These are phyloP conservation scores for Ceuthmochares aereus DNA, from an alignment of 2,113 vertebrate species.

Conservation along the genomic window DNA sequence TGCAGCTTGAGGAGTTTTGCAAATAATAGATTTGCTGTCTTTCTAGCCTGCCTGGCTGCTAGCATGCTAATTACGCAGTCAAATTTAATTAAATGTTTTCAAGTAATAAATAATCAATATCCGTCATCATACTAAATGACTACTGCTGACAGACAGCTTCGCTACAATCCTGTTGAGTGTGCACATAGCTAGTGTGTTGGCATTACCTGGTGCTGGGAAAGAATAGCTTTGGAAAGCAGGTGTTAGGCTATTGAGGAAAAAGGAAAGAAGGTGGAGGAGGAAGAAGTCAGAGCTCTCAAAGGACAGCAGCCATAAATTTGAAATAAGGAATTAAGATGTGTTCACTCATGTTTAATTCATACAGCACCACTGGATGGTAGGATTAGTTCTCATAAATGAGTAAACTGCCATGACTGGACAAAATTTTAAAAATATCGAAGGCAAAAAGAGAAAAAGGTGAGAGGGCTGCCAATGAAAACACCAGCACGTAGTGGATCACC, in stretches of 20 bases:
- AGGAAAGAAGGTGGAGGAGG: not conserved
- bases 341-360: constrained; percentile 48
- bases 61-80: not conserved
- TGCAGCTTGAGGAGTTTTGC: not conserved
- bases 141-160: not conserved
- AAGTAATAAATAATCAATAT: constrained; percentile 30
- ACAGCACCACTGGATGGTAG: not conserved
- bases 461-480: not conserved
- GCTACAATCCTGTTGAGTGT: not conserved
- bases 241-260: not conserved
- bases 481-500: not conserved
- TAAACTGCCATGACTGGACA: not conserved
- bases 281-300: not conserved
- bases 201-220: not conserved
- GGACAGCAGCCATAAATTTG: not conserved
- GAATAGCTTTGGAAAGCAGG: not conserved
- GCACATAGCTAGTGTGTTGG: not conserved
- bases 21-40: not conserved
- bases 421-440: not conserved
- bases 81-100: constrained; percentile 22
- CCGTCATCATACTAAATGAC: not conserved
- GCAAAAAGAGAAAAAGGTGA: not conserved
- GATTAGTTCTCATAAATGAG: not conserved
- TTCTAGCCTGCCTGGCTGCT: not conserved
- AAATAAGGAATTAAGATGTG: constrained; percentile 37